A percentile compares a stretch with the other conserved stretches of the same genome.
These are phyloP conservation scores for Acronicta leporina DNA, from an alignment of 2,888 invertebrate species.

Conservation along the genomic window DNA sequence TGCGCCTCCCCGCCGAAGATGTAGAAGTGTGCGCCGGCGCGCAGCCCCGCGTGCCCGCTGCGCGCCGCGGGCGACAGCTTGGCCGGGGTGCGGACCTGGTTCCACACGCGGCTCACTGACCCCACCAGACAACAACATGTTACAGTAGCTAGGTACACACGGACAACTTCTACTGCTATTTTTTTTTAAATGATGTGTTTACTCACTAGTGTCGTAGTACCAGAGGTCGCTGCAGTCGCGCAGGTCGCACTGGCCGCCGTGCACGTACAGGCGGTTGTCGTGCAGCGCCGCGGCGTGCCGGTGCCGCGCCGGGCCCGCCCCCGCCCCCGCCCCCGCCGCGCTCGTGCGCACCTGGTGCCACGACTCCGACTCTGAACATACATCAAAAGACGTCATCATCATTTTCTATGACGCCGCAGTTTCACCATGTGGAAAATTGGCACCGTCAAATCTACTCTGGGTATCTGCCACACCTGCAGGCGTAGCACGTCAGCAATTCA, in stretches of 20 bases:
- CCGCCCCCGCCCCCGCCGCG: too few relatives aligned
- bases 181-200: neutral
- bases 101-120: slow-evolving; percentile 91
- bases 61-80: slow-evolving; percentile 92
- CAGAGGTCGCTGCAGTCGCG: slow-evolving; percentile 93
- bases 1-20: slow-evolving; percentile 94
- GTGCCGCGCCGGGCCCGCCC: slow-evolving; percentile 93
- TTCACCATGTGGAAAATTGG: too few relatives aligned
- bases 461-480: too few relatives aligned
- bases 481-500: too few relatives aligned
- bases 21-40: slow-evolving; percentile 93
- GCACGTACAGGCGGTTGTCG: slow-evolving; percentile 94
- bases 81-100: slow-evolving; percentile 89
- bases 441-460: neutral
- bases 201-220: slow-evolving; percentile 92
- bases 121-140: neutral
- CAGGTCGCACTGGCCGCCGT: slow-evolving; percentile 96
- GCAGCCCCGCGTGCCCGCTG: slow-evolving; percentile 94
- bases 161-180: too few relatives aligned
- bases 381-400: too few relatives aligned
- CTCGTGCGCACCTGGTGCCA: slow-evolving; percentile 90
- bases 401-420: too few relatives aligned
- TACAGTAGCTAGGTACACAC: too few relatives aligned
- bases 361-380: slow-evolving; percentile 91
- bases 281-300: slow-evolving; percentile 95